Base-by-base conservation (phyloP, 2,888 invertebrate species). In the Cephus sareptanus region DNA sequence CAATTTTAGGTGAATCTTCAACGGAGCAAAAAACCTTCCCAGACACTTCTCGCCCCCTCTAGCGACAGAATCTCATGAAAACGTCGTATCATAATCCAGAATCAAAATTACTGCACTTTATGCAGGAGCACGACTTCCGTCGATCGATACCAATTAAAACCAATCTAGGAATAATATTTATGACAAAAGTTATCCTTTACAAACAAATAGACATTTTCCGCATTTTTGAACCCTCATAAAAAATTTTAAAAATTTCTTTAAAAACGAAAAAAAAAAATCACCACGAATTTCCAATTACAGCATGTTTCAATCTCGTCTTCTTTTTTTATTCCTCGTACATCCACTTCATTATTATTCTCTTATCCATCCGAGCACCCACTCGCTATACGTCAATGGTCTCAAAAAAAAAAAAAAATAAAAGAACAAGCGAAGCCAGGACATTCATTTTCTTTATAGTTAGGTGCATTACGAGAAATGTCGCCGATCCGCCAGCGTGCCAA, bases 371-470 rank as follows among this genome's bases (percentile, higher is more conserved):
- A 74, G 12, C 15, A 15, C 40, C 15, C 40, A 1, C 4, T 1
- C 40, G 40, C 40, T 4, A 11, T 34, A 23, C 4, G 34, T 70
- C 70, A 33, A 70, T 30, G 83, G 78, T 81, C 77, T 77, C 79
- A 74, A 80, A 80, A 37, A 37, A 35, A 35, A 80, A 80, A 3
- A 35, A 35, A 13, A 11, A 34, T 9, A 34, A 34, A 80, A 75
- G 77, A 69, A 77, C 74, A 71, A 34, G 69, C 70, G 75, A 37
- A 23, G 78, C 76, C 75, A 11, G 77, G 81, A 85, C 83, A 83
- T 87, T 87, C 83, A 81, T 86, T 87, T 83, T 86, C 84, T 86
- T 86, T 85, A 85, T 87, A 82, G 84, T 81, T 78, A 80, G 71
- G 75, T 76, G 82, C 81, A 85, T 86, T 85, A 87, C 78, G 76